Evolutionary conservation across 2,797 vertebrate species (phyloP).

Genomic region (Sorex maritimensis): DNA sequence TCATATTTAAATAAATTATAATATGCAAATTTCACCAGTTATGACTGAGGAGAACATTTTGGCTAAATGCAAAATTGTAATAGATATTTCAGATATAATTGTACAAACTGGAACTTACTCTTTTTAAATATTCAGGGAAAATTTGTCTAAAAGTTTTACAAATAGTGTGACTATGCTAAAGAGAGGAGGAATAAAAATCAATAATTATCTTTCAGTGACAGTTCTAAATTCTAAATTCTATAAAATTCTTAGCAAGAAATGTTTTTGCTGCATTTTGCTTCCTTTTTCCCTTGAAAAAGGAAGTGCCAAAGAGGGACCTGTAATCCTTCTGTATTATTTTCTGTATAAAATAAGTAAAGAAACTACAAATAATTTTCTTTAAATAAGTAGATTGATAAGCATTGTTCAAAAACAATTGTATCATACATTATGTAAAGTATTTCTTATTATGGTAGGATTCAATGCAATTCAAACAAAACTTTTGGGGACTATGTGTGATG

Average conservation of each 20-base stretch:
- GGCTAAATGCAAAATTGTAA: slow-evolving; percentile 9
- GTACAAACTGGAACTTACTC: neutral
- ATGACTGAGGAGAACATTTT: neutral
- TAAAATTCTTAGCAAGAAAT: neutral
- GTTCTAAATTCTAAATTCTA: neutral
- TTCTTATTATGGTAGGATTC: neutral
- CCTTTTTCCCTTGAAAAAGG: neutral
- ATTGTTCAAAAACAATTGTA: slow-evolving; percentile 51
- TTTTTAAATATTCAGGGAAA: neutral
- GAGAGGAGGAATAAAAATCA: neutral
- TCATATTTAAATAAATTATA: slow-evolving; percentile 14
- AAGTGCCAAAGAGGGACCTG: neutral
- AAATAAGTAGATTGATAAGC: slow-evolving; percentile 12
- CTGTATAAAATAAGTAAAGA: slow-evolving; percentile 10
- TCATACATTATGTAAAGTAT: neutral
- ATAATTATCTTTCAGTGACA: neutral
- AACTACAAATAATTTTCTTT: neutral
- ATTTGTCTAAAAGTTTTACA: neutral
- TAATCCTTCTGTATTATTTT: neutral
- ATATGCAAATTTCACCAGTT: neutral
- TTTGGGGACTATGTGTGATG: neutral
- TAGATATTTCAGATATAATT: neutral
- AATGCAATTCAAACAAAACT: slow-evolving; percentile 30
- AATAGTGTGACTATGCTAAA: neutral
- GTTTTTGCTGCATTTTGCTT: neutral